These are phyloP conservation scores for Protonibea diacanthus DNA, from an alignment of 2,797 vertebrate species.

Conservation along the genomic window DNA sequence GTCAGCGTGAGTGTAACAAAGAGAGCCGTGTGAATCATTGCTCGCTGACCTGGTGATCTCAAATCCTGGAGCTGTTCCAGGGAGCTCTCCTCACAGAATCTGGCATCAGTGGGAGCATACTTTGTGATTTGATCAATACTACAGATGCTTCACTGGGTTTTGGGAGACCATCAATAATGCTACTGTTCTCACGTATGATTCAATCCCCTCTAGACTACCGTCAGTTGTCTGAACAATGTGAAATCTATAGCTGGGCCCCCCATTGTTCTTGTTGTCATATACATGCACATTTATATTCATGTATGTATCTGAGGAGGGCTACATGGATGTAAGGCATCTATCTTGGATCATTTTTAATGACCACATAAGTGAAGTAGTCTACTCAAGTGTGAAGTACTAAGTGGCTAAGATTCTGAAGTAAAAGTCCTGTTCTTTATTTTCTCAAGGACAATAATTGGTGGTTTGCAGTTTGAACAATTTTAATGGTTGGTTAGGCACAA, in stretches of 20 bases:
- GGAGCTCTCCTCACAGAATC: constrained; percentile 45
- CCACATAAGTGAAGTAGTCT: not conserved
- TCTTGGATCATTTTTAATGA: not conserved
- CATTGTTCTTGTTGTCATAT: constrained; percentile 6
- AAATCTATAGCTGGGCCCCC: constrained; percentile 44
- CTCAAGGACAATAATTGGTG: not conserved
- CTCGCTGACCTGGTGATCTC: constrained; percentile 55
- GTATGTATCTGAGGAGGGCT: not conserved
- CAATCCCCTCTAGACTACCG: constrained; percentile 43
- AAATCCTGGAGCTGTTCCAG: constrained; percentile 64
- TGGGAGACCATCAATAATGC: constrained; percentile 53
- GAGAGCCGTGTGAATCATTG: constrained; percentile 64
- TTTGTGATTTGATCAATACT: constrained; percentile 59
- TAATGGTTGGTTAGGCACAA: not conserved
- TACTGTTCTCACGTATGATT: constrained; percentile 53
- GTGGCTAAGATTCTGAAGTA: not conserved
- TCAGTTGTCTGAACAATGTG: constrained; percentile 55
- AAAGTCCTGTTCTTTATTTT: not conserved
- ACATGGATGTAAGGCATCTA: not conserved
- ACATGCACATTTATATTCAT: not conserved
- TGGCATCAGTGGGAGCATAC: constrained; percentile 45
- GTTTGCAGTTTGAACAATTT: not conserved
- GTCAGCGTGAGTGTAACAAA: constrained; percentile 55
- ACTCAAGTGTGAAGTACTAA: not conserved
- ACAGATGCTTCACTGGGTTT: constrained; percentile 52